phyloP scores from a whole-genome alignment of 2,797 vertebrate species.

The Benthosema pterotum region DNA sequence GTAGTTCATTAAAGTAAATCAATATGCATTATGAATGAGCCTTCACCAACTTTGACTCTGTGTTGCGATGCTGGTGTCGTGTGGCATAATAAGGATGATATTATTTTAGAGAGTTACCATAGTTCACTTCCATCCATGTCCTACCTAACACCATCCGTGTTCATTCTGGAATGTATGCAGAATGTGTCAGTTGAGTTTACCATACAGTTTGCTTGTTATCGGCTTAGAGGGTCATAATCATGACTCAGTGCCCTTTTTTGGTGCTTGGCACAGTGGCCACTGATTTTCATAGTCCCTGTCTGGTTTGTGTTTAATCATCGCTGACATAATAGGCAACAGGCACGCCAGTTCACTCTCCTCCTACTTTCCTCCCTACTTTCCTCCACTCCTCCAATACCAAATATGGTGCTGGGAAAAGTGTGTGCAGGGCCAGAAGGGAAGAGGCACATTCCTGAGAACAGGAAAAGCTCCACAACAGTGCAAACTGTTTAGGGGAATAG shows the following conservation, averaged over 20 bases:
- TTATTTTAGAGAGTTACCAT: slow-evolving; percentile 12
- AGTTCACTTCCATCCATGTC: slow-evolving; percentile 20
- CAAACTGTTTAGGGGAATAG: slow-evolving; percentile 42
- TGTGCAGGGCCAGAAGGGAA: slow-evolving; percentile 74
- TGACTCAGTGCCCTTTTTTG: slow-evolving; percentile 72
- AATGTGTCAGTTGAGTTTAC: slow-evolving; percentile 45
- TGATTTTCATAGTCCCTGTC: slow-evolving; percentile 50
- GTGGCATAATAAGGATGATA: slow-evolving; percentile 25
- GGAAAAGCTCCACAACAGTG: slow-evolving; percentile 71
- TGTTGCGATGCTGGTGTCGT: slow-evolving; percentile 48
- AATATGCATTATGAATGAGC: slow-evolving; percentile 20
- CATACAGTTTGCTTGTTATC: slow-evolving; percentile 61
- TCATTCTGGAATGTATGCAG: slow-evolving; percentile 20
- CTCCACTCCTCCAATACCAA: slow-evolving; percentile 81
- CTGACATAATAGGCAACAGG: slow-evolving; percentile 72
- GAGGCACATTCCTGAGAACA: slow-evolving; percentile 81
- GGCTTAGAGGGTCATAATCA: slow-evolving; percentile 42
- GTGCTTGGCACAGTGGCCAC: slow-evolving; percentile 51
- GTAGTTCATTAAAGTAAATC: too few relatives aligned
- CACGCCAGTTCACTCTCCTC: slow-evolving; percentile 58
- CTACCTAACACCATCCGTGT: slow-evolving; percentile 14
- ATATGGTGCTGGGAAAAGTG: slow-evolving; percentile 83
- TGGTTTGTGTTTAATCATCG: slow-evolving; percentile 77
- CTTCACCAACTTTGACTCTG: slow-evolving; percentile 35
- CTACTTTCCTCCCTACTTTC: slow-evolving; percentile 47